Conservation (phyloP, 2,888 invertebrate species). For the Athalia circularis region DNA sequence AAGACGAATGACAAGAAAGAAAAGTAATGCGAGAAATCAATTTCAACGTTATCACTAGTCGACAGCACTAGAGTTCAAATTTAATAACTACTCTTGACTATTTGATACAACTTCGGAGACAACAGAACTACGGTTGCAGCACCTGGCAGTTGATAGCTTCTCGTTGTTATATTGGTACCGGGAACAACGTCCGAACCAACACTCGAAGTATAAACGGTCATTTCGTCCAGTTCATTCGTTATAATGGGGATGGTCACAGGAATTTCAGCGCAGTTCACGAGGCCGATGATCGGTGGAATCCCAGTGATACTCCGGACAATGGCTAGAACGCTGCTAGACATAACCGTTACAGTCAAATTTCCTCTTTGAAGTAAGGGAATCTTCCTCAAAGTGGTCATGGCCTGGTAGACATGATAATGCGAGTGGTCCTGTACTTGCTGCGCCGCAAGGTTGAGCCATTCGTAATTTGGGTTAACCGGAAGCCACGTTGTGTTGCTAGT, state of each 20-base stretch:
- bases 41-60: too few relatives aligned
- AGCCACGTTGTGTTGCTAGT: conserved; percentile 79
- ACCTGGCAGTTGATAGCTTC: conserved; percentile 55
- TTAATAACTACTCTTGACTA: conserved; percentile 8
- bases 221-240: conserved; percentile 56
- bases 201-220: conserved; percentile 58
- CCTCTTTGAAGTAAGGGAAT: conserved; percentile 74
- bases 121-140: conserved; percentile 59
- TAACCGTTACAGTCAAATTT: conserved; percentile 62
- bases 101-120: conserved; percentile 17
- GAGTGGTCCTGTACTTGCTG: conserved; percentile 76
- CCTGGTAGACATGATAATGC: conserved; percentile 78
- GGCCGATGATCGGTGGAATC: conserved; percentile 52
- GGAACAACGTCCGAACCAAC: conserved; percentile 52
- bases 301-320: conserved; percentile 56
- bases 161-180: conserved; percentile 49
- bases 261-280: conserved; percentile 60
- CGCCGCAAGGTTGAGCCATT: conserved; percentile 77
- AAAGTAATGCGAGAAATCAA: background rate
- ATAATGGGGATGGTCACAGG: conserved; percentile 56
- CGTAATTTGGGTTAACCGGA: conserved; percentile 80
- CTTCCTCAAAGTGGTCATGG: conserved; percentile 75
- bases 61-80: too few relatives aligned
- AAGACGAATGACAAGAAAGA: too few relatives aligned
- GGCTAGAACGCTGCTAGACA: conserved; percentile 55